These are phyloP conservation scores for Rotaria socialis DNA, from an alignment of 2,888 invertebrate species.

Conservation along the genomic window DNA sequence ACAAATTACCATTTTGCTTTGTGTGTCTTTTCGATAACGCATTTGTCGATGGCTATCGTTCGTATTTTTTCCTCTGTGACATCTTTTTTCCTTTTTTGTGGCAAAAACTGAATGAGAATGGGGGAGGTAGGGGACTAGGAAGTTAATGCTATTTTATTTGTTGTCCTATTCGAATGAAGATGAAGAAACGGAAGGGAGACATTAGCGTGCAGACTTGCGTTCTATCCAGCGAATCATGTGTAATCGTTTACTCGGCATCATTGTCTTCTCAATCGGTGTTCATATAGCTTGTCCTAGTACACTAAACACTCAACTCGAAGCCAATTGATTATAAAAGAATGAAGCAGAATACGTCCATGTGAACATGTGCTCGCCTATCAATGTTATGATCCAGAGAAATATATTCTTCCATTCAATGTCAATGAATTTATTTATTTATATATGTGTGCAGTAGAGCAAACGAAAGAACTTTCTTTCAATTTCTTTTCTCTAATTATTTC, in stretches of 20 bases:
- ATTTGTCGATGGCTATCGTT: background rate
- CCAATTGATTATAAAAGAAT: background rate
- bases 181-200: background rate
- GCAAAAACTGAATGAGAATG: too few species aligned
- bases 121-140: too few species aligned
- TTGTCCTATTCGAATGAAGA: background rate
- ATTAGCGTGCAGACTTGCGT: background rate
- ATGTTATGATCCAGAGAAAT: background rate
- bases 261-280: background rate
- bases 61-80: background rate
- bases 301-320: too few species aligned
- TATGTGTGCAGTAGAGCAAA: background rate
- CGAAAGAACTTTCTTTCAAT: background rate
- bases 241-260: background rate
- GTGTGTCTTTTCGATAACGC: background rate
- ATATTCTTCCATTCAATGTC: background rate
- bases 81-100: background rate
- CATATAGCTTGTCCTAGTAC: too few species aligned
- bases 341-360: background rate
- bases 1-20: constrained; percentile 4
- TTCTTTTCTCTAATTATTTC: background rate
- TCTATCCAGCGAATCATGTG: background rate
- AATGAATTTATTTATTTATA: background rate
- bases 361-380: background rate
- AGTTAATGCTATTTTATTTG: background rate